Evolutionary conservation across 2,113 vertebrate genomes (phyloP).

Genomic region (Muscicapa adusta): DNA sequence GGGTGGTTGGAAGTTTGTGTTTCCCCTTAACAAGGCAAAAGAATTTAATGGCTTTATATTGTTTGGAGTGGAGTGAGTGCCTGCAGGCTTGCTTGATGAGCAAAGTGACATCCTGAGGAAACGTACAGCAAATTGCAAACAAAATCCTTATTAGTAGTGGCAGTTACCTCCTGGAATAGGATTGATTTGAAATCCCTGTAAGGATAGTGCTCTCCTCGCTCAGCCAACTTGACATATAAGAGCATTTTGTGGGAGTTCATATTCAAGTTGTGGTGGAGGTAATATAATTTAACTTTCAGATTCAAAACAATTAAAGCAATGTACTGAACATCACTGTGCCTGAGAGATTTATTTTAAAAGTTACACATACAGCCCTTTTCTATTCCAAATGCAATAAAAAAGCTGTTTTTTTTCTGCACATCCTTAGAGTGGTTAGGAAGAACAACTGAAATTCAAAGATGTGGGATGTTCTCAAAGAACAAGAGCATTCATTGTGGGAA

Average conservation of each 20-base stretch:
- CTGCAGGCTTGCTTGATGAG: constrained; percentile 63
- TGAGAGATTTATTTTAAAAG: not conserved
- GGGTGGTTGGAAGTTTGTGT: constrained; percentile 3
- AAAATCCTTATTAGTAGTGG: constrained; percentile 65
- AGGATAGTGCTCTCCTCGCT: not conserved
- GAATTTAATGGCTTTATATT: constrained; percentile 52
- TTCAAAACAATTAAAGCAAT: constrained; percentile 43
- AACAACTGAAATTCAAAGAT: not conserved
- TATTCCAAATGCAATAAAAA: not conserved
- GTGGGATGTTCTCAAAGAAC: not conserved
- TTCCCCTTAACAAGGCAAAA: constrained; percentile 40
- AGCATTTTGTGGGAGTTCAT: constrained; percentile 31
- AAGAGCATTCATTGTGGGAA: not conserved
- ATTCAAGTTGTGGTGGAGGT: not conserved
- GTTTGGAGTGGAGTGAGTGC: constrained; percentile 53
- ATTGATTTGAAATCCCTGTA: constrained; percentile 62
- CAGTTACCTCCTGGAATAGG: constrained; percentile 60
- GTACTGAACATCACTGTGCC: not conserved
- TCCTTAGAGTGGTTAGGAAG: not conserved
- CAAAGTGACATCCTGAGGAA: constrained; percentile 66
- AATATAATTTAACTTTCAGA: constrained; percentile 49
- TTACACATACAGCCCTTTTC: not conserved
- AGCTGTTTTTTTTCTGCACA: not conserved
- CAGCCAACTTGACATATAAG: constrained; percentile 45
- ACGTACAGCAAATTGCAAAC: constrained; percentile 60